Base-by-base conservation (phyloP, 2,797 vertebrate species). In the Falco naumanni region DNA sequence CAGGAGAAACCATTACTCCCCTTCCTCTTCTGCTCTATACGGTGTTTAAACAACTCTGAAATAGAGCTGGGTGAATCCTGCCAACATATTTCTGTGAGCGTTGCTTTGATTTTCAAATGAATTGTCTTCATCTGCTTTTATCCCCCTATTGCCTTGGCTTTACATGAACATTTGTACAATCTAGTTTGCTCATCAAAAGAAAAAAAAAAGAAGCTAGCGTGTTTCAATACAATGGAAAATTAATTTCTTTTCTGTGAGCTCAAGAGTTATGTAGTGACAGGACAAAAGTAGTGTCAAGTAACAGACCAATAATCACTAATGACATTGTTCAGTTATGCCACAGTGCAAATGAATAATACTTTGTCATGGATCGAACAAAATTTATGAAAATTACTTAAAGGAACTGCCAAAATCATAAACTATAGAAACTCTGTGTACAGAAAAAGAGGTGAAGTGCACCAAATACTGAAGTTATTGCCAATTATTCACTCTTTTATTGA, bases 41-140 rank as follows among this genome's bases (percentile, higher is more conserved):
- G 11, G 68, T 85, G 53, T 91, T 96, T 96, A 95, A 96, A 89
- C 78, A 92, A 78, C 75, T 91, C 84, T 94, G 90, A 95, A 96
- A 94, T 87, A 88, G 84, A 95, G 53, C 90, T 83, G 75, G 34
- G 53, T 93, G 86, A 95, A 91, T 95, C 86, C 84, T 95, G 96
- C 95, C 96, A 97, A 93, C 90, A 95, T 90, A 90, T 90, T 96
- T 97, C 88, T 96, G 61, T 95, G 81, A 96, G 76, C 41, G 2
- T 72, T 90, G 77, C 93, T 96, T 96, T 97, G 95, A 94, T 97
- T 97, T 96, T 95, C 65, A 87, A 95, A 95, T 91, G 84, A 84
- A 96, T 96, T 95, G 64, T 94, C 95, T 95, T 96, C 89, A 92
- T 96, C 86, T 96, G 86, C 87, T 94, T 95, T 97, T 96, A 95